Conservation (phyloP, 2,888 invertebrate genomes). For the Cheilosia vernalis region DNA sequence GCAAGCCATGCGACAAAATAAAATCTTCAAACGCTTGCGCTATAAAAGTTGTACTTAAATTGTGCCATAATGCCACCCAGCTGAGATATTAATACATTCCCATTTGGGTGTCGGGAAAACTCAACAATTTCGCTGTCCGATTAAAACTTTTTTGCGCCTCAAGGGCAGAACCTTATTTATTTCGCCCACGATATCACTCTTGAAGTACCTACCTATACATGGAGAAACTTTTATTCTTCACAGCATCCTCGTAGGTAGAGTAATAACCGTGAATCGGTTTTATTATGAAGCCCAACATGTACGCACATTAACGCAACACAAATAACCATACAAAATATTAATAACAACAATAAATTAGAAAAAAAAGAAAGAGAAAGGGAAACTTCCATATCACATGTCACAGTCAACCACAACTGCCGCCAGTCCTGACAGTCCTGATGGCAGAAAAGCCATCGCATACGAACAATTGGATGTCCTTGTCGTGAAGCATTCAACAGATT, state of each 20-base stretch:
- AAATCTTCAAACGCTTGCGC: conserved; percentile 51
- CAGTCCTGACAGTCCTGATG: conserved; percentile 86
- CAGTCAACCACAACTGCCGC: conserved; percentile 73
- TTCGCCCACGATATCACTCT: neutral
- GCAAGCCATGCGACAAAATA: conserved; percentile 16
- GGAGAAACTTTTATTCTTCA: neutral
- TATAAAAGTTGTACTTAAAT: conserved; percentile 49
- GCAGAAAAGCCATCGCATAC: conserved; percentile 86
- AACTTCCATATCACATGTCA: conserved; percentile 34
- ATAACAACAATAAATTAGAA: conserved; percentile 53
- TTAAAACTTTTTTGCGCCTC: conserved; percentile 53
- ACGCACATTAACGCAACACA: neutral
- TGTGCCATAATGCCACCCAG: conserved; percentile 39
- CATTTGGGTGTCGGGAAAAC: conserved; percentile 43
- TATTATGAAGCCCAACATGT: conserved; percentile 31
- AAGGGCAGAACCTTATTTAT: conserved; percentile 14
- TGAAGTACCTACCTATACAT: neutral
- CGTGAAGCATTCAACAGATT: conserved; percentile 88
- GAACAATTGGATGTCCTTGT: conserved; percentile 86
- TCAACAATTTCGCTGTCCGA: conserved; percentile 52
- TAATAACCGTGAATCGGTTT: conserved; percentile 35
- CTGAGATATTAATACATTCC: conserved; percentile 47
- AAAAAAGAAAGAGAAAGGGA: neutral
- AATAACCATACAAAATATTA: neutral
- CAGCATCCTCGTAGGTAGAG: neutral